Base-by-base conservation (phyloP, 1,140 invertebrate genomes). In the Triops longicaudatus region DNA sequence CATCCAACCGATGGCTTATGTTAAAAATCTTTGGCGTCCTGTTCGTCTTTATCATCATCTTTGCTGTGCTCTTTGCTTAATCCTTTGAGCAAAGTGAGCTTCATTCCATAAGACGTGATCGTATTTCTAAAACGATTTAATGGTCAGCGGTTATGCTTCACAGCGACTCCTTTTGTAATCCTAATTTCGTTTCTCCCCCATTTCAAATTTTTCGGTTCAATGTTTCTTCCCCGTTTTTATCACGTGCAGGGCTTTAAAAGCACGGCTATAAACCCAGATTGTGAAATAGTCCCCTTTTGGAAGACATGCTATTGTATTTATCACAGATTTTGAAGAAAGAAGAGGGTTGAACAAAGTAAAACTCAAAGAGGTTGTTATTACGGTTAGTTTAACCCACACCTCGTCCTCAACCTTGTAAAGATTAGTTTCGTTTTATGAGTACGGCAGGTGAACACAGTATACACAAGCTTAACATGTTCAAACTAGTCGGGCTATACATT, bases 31-130 rank as follows among this genome's bases (percentile, higher is more conserved):
- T 99, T 87, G 97, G 91, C 76, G 94, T 99, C 75, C 87, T 99
- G 31, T 97, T 99, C 87, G 92, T 99, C 83, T 99, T 99, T 88
- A 99, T 99, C 84, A 92, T 99, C 83, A 95, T 99, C 83, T 99
- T 99, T 88, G 91, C 99, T 83, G 90, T 99, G 81, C 98, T 99
- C 86, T 86, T 95, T 86, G 91, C 93, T 81, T 95, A 90, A 82
- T 37, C 42, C 63, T 26, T n/a, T 74, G 12, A 44, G 50, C 26
- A 72, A 37, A 37, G 31, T 37, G 31, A 63, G 43, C 43, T 50
- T 73, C 72, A 77, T 78, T 78, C 44, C 73, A 63, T 7, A n/a
- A 22, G 50, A 63, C 50, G 0, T 22, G 50, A 63, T 63, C 50
- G 50, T 22, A 12, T n/a, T 63, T 17, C 50, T 63, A 17, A 63